Evolutionary conservation across 2,888 invertebrate genomes (phyloP), one percentile per base, ranked within the genome.

Genomic region (Saturnia japonica): DNA sequence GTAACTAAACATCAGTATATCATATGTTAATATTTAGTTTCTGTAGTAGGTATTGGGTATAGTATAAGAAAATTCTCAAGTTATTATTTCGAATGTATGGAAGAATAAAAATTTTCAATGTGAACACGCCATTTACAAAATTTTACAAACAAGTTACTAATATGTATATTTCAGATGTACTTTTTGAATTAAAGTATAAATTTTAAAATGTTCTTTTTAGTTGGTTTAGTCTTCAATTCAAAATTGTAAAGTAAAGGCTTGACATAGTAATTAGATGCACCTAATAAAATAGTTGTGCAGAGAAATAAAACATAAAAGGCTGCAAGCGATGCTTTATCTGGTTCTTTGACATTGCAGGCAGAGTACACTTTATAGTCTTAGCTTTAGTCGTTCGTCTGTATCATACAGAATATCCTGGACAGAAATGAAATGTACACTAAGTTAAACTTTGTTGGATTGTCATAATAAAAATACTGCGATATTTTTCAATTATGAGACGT

Each of bases 401-500:
- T 86, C 87, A 88, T 85, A 83, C 83, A 86, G 82, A 83, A 77
- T 81, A 76, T 78, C 76, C 79, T 78, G 76, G 80, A 83, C 82
- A 83, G 80, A 78, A 86, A 80, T 80, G 85, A 86, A 86, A 87
- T 81, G 82, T 82, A 87, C 82, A 80, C 76, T 76, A 76, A 82
- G 79, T 78, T 85, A 84, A 83, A 83, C 85, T 82, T 77, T 75
- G 79, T 77, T 79, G 81, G 77, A 81, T 79, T 77, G 80, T 73
- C 74, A 79, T 84, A 88, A 90, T 89, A 88, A 88, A 88, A 85
- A 81, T 82, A 81, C 78, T 76, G 75, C 76, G 81, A 82, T 78
- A 83, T 83, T 82, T 86, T 86, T 88, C 85, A 87, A 82, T 88
- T 86, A 87, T 84, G 82, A 77, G 72, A 77, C 77, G 84, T 83